Conservation (phyloP, 2,113 vertebrate species). For the Oriolus oriolus region DNA sequence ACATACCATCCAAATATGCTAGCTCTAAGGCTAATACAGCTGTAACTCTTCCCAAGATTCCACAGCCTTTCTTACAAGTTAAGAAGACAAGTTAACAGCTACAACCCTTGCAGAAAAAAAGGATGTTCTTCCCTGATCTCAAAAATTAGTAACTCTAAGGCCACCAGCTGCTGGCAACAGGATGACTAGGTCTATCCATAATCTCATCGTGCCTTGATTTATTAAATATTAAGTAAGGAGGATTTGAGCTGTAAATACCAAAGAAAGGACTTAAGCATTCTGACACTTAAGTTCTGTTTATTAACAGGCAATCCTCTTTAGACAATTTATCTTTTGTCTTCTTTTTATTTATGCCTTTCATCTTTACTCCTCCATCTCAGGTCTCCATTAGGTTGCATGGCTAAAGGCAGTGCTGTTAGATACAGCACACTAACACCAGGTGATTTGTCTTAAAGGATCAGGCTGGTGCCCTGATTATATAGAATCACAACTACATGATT, state of each 20-base stretch:
- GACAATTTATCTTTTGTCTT: not conserved
- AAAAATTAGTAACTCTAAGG: not conserved
- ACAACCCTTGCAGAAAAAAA: not conserved
- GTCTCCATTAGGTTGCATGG: not conserved
- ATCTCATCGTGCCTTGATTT: not conserved
- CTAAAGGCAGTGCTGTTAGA: not conserved
- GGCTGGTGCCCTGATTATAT: not conserved
- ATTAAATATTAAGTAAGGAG: not conserved
- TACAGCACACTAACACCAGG: not conserved
- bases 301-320: not conserved
- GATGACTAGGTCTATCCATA: not conserved
- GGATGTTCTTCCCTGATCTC: not conserved
- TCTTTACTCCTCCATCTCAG: not conserved
- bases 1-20: not conserved
- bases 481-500: not conserved
- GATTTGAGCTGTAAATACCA: not conserved
- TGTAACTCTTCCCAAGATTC: not conserved
- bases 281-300: not conserved
- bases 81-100: not conserved
- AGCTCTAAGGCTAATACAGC: not conserved
- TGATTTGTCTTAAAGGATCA: not conserved
- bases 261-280: not conserved
- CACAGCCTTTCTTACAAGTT: not conserved
- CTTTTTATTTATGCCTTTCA: not conserved
- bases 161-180: not conserved